Conservation (phyloP, 2,797 vertebrate species). For the Diplodus puntazzo region DNA sequence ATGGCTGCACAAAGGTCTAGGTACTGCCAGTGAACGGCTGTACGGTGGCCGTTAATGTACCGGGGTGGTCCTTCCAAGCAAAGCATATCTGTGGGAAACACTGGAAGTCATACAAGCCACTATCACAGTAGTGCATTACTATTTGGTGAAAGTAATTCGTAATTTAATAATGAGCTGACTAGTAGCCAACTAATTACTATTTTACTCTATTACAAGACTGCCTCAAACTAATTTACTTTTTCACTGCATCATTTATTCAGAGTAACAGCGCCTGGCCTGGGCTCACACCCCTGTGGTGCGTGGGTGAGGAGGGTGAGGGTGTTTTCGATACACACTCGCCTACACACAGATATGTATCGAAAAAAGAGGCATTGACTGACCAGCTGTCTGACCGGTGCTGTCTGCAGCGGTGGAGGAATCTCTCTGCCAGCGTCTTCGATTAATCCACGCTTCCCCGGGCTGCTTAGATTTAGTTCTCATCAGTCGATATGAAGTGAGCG, state of each 20-base stretch:
- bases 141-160: too few species aligned
- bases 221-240: conserved; percentile 46
- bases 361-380: conserved; percentile 52
- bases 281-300: conserved; percentile 1
- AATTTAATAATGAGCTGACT: too few species aligned
- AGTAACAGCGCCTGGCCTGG: conserved; percentile 2
- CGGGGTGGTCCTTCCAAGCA: too few species aligned
- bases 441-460: conserved; percentile 67
- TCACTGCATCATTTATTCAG: conserved; percentile 50
- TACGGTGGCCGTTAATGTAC: too few species aligned
- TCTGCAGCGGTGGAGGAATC: conserved; percentile 49
- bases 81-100: too few species aligned
- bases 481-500: conserved; percentile 58
- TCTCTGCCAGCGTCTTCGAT: conserved; percentile 66
- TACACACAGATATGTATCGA: conserved; percentile 39
- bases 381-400: conserved; percentile 44
- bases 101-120: too few species aligned
- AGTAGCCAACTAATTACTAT: too few species aligned
- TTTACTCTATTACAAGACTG: not conserved
- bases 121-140: too few species aligned
- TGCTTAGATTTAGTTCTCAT: conserved; percentile 62
- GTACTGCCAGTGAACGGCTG: too few species aligned
- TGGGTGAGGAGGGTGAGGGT: not conserved
- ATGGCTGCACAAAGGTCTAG: too few species aligned
- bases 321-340: conserved; percentile 3